These are phyloP conservation scores for Bombus waltoni DNA, from an alignment of 1,140 invertebrate species.

Conservation along the genomic window DNA sequence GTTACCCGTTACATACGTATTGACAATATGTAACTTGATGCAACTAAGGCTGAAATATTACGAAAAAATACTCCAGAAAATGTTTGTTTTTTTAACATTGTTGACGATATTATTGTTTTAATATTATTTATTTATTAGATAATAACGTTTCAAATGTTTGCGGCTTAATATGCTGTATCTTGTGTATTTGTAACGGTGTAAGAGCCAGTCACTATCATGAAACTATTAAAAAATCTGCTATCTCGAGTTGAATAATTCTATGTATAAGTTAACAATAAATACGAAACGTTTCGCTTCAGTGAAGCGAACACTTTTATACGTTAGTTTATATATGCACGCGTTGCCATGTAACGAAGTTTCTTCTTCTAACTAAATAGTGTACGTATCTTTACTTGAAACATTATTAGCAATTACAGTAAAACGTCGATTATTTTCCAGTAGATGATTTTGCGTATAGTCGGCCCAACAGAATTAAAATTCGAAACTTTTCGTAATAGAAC, in stretches of 20 bases:
- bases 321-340: slow-evolving; percentile 12
- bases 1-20: slow-evolving; percentile 26
- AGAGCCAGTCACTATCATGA: slow-evolving; percentile 16
- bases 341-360: slow-evolving; percentile 19
- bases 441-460: not conserved
- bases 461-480: not conserved
- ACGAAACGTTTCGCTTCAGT: slow-evolving; percentile 24
- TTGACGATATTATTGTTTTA: slow-evolving; percentile 44
- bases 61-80: not conserved
- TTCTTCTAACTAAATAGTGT: not conserved
- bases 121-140: slow-evolving; percentile 57
- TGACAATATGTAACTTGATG: slow-evolving; percentile 1
- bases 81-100: slow-evolving; percentile 20
- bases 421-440: not conserved
- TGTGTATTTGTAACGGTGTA: slow-evolving; percentile 13
- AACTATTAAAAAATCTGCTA: not conserved
- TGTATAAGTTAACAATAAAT: slow-evolving; percentile 1
- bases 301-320: slow-evolving; percentile 19
- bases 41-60: slow-evolving; percentile 44
- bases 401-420: not conserved
- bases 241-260: not conserved
- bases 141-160: slow-evolving; percentile 8
- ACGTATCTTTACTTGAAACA: not conserved
- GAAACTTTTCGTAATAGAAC: not conserved
- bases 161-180: slow-evolving; percentile 21